Evolutionary conservation across 2,888 invertebrate genomes (phyloP), one percentile per base, ranked within the genome.

Genomic region (Pristionchus maxplancki): DNA sequence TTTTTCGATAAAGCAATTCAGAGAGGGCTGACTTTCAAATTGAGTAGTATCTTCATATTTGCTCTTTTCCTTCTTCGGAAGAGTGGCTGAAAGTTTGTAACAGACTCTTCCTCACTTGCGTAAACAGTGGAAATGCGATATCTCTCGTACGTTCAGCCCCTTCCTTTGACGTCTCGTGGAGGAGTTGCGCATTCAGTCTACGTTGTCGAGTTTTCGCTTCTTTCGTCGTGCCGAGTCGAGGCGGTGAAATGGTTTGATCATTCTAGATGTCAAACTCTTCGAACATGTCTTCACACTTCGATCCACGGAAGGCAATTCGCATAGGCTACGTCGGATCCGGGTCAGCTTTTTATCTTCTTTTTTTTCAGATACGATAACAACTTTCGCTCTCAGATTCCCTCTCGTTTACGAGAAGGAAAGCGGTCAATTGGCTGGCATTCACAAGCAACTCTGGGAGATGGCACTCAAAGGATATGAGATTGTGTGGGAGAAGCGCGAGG

Each of bases 271-370:
- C 31, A 9, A 64, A 31, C 28, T 64, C 31, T 13, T 31, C 34
- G 15, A 17, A 31, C 11, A 15, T 31, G 8, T 64, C 64, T 31
- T 5, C 64, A 24, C 64, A 31, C 11, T 13, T 34, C 34, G 8
- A 15, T 31, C 64, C 64, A 4, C 64, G 28, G 15, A 64, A 64
- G 64, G 20, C 64, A 31, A 8, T 74, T 2, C 81, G 50, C n/a
- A 50, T 81, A 13, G 81, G 81, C 28, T 81, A 48, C 28, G 81
- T 81, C 28, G 81, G 81, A 17, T 81, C 81, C 0, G 81, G 81
- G 81, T 74, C 1, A 74, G 71, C 24, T 15, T 58, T 8, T 58
- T 58, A 11, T 58, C 9, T 20, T 58, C 4, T 58, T 24, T 4
- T 58, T 58, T 20, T 15, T 4, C 4, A 13, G 53, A 11, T 20